Base-by-base conservation (phyloP, 2,888 invertebrate species). In the Timandra comae region DNA sequence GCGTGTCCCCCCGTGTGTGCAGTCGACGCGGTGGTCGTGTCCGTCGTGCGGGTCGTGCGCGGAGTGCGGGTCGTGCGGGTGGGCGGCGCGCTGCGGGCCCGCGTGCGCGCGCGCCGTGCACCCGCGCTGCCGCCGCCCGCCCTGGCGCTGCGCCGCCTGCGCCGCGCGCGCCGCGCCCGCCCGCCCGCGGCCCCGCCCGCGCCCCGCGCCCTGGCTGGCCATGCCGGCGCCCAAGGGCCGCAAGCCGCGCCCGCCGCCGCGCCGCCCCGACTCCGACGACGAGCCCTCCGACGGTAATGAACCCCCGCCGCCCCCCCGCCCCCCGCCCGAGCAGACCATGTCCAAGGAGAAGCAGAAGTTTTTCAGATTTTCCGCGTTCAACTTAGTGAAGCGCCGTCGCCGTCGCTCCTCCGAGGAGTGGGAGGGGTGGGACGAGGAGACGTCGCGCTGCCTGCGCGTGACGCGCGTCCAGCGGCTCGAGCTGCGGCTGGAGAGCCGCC, bases 281-380 rank as follows among this genome's bases (percentile, higher is more conserved):
- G 84, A 84, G 69, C 76, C 70, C 43, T 79, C 81, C 55, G 86
- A 86, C 68, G 86, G 86, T 86, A 86, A 86, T 76, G 70, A 50
- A 44, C 53, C 66, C 49, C 58, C 64, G 40, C 42, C 43, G 23
- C 47, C 42, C 41, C 41, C 54, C 37, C 66, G 63, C 48, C 63
- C 59, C 71, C 89, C 89, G 69, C 88, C 90, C 77, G 93, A 93
- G 75, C 86, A 82, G 71, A 88, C 89, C 70, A 93, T 94, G 89
- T 93, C 93, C 49, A 93, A 93, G 85, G 94, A 94, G 87, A 94
- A 94, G 78, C 93, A 93, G 80, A 93, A 93, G 81, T 94, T 94
- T 87, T 94, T 94, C 87, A 88, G 93, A 71, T 88, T 90, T 69
- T 93, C 93, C 56, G 93, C 91, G 33, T 93, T 93, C 73, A 93